Evolutionary conservation across 2,113 vertebrate species (phyloP), one percentile per base, ranked within the genome.

Genomic region (Pollimyrus isidori): DNA sequence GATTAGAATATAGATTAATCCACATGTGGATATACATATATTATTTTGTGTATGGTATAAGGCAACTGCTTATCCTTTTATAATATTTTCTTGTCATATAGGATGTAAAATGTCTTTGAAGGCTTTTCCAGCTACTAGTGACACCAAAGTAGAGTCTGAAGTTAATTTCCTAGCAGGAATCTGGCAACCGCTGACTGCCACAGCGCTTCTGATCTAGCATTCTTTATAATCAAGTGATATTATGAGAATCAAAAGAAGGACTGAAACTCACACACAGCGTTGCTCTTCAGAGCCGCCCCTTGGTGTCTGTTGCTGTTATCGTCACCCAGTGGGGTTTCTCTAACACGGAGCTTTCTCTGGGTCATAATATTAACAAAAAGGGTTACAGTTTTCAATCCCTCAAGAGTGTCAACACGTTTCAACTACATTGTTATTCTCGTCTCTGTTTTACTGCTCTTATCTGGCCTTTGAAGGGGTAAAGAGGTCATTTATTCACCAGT

Each of bases 61-160:
- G 93, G 92, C 93, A 91, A 11, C n/a, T 69, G 62, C 62, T 65
- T 65, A 65, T 26, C 62, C 62, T 30, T 26, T 30, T 13, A 30
- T 69, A 69, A 69, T 30, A 69, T 26, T 69, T 65, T 11, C 62
- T 30, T 69, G 62, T 30, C n/a, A 15, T 69, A 69, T 69, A 69
- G 62, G 10, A 69, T 69, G 62, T 30, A 69, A 30, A 69, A 69
- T 69, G n/a, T 69, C 62, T 69, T 69, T 69, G 62, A 69, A 69
- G 26, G 26, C n/a, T 30, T 69, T 69, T 69, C 62, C 62, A 69
- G n/a, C 62, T 26, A 76, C 73, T 39, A 39, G 4, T 80, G 73
- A 80, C 73, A 80, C 17, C 35, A 19, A 76, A 76, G 30, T 10
- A 1, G 7, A 84, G 21, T 13, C 39, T n/a, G 45, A n/a, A 45